Conservation (phyloP, 1,140 invertebrate genomes). For the Rhagoletis zephyria region DNA sequence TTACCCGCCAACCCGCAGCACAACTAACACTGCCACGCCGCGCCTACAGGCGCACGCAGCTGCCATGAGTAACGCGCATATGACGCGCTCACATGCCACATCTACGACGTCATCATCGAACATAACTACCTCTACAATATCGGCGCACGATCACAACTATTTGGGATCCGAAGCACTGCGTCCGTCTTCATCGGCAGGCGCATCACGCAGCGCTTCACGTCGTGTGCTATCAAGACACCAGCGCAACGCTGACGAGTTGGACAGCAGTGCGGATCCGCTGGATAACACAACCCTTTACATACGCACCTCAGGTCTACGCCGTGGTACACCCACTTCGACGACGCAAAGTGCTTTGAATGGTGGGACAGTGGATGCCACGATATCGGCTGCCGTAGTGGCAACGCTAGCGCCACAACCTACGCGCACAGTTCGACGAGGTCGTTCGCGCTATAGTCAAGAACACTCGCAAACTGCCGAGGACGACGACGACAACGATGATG, state of each 20-base stretch:
- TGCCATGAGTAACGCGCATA: slow-evolving; percentile 62
- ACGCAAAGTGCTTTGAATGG: not conserved
- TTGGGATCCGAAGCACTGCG: slow-evolving; percentile 59
- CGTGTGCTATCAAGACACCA: slow-evolving; percentile 70
- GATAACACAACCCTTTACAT: slow-evolving; percentile 61
- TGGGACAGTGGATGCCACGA: slow-evolving; percentile 43
- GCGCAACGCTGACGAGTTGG: slow-evolving; percentile 70
- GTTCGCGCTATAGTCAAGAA: slow-evolving; percentile 65
- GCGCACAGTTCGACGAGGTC: slow-evolving; percentile 59
- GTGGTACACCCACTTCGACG: slow-evolving; percentile 67
- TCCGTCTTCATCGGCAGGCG: slow-evolving; percentile 59
- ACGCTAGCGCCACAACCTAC: not conserved
- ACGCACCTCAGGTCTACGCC: slow-evolving; percentile 61
- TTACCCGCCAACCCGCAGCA: slow-evolving; percentile 65
- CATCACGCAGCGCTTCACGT: slow-evolving; percentile 59
- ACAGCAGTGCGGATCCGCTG: slow-evolving; percentile 68
- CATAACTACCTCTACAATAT: slow-evolving; percentile 46
- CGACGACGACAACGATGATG: slow-evolving; percentile 61
- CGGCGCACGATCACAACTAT: slow-evolving; percentile 70
- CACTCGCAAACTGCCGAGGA: slow-evolving; percentile 63
- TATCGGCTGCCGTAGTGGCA: not conserved
- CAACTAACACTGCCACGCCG: slow-evolving; percentile 44
- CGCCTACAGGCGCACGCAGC: slow-evolving; percentile 24
- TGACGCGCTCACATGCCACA: slow-evolving; percentile 71
- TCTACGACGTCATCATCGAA: slow-evolving; percentile 63